Base-by-base conservation (phyloP, 2,797 vertebrate species). In the Acanthopagrus latus region DNA sequence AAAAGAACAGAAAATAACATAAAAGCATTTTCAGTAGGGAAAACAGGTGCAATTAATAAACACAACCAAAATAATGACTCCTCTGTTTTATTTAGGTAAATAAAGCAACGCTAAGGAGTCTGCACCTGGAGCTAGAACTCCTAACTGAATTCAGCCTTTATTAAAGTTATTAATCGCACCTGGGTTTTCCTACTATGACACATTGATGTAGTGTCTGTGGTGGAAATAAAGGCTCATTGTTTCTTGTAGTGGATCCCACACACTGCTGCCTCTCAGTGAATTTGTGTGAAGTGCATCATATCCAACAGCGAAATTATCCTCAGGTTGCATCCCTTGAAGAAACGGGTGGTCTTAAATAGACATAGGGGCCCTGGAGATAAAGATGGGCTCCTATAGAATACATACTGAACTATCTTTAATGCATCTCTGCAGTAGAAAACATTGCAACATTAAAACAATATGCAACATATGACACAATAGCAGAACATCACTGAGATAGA, bases 111-210 rank as follows among this genome's bases (percentile, higher is more conserved):
- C n/a, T 67, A 76, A 16, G 25, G 48, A 83, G 43, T 51, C 29
- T 46, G 21, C 47, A 52, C 44, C 54, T 55, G 55, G n/a, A 57
- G 73, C 18, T 17, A 47, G 20, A 76, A 21, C 14, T 63, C 18
- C 29, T 56, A 14, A 58, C 20, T 33, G 20, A 50, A 55, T 11
- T 43, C 46, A 69, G 29, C 23, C 44, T 50, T 80, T 65, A 71
- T 73, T 54, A 23, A 54, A 5, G 16, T 77, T 66, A 82, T 86
- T 50, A 70, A 57, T 47, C 52, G 50, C 57, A 71, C 44, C n/a
- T 74, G 56, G 54, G 48, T 27, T 44, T 69, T 46, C 21, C 52
- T 74, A 48, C 59, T 21, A 16, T 64, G 43, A 38, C 38, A 38
- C 38, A 38, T 38, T 23, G 59, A 18, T 29, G n/a, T 17, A 25